Conservation (phyloP, 2,797 vertebrate genomes). For the Garrulus glandarius region DNA sequence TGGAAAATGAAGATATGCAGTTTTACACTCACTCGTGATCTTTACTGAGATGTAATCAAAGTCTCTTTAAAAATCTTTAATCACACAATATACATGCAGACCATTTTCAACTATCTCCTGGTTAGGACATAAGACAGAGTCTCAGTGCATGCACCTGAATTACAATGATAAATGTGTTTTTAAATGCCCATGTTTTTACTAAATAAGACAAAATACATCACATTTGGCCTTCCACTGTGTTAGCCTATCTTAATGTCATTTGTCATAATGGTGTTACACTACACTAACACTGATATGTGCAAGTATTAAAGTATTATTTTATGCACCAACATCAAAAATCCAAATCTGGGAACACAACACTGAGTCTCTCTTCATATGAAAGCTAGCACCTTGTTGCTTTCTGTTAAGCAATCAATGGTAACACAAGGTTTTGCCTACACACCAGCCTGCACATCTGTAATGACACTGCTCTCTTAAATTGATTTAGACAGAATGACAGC, state of each 20-base stretch:
- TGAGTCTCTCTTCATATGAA: not conserved
- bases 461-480: not conserved
- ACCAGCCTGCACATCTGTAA: not conserved
- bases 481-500: not conserved
- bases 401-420: not conserved
- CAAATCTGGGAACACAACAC: not conserved
- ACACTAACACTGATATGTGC: not conserved
- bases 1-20: conserved; percentile 40
- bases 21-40: not conserved
- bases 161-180: conserved; percentile 13
- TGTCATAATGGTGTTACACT: not conserved
- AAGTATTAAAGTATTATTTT: not conserved
- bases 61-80: conserved; percentile 49
- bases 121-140: not conserved
- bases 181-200: not conserved
- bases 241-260: not conserved
- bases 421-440: not conserved
- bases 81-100: not conserved
- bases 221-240: not conserved
- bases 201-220: not conserved
- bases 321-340: not conserved
- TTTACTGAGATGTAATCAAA: conserved; percentile 32
- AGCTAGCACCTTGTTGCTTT: not conserved
- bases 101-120: not conserved
- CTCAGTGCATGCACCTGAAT: not conserved